A percentile compares a stretch with the other conserved stretches of the same genome.
Evolutionary conservation across 2,113 vertebrate genomes (phyloP).

Genomic region (Vulpes vulpes): DNA sequence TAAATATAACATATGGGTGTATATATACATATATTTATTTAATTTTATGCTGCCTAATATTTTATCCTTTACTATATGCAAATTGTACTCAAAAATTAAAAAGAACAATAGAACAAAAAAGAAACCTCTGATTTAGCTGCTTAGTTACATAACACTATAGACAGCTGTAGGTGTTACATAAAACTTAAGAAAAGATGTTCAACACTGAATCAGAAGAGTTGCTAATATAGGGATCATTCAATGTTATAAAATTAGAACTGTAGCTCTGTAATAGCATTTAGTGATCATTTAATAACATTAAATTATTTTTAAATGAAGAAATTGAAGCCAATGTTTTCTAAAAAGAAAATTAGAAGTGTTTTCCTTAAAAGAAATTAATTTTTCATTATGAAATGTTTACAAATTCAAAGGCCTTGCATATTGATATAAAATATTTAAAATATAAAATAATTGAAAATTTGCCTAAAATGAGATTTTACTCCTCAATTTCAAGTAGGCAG

Average conservation of each 20-base stretch:
- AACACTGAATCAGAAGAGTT: neutral
- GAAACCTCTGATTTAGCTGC: neutral
- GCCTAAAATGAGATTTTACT: neutral
- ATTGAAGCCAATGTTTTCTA: neutral
- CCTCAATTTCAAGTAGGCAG: neutral
- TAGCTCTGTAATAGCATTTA: neutral
- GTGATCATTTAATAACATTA: neutral
- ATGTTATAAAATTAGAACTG: neutral
- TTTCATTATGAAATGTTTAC: neutral
- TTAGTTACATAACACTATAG: neutral
- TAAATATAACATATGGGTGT: neutral
- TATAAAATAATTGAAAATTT: neutral
- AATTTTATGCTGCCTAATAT: neutral
- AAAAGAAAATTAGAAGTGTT: neutral
- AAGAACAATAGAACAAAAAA: neutral
- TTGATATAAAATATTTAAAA: slow-evolving; percentile 15
- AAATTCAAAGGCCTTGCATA: neutral
- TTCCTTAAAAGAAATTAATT: neutral
- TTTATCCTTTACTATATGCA: neutral
- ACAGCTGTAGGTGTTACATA: neutral
- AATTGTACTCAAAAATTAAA: neutral
- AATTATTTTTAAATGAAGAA: slow-evolving; percentile 49
- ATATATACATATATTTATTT: neutral
- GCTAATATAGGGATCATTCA: neutral
- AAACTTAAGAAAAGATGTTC: neutral